Percentiles rank a stretch among this genome's conserved stretches.
Evolutionary conservation across 1,140 invertebrate genomes (phyloP).

Genomic region (Drosophila seguyi): DNA sequence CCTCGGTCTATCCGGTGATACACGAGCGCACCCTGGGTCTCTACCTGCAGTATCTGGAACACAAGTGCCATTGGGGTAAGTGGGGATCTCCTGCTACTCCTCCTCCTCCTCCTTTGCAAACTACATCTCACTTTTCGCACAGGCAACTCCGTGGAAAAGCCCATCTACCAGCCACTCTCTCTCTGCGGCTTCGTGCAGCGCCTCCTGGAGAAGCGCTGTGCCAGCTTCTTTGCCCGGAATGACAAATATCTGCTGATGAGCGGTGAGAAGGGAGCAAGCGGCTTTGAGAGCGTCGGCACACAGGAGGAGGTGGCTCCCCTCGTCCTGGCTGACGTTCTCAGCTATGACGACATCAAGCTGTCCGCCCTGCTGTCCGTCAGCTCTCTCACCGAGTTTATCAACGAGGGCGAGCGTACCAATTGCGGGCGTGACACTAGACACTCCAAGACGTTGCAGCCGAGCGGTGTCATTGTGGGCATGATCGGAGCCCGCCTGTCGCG

Average conservation of each 20-base stretch:
- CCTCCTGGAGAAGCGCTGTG: conserved; percentile 86
- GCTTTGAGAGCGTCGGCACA: conserved; percentile 86
- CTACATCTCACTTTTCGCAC: neutral
- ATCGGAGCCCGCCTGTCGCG: conserved; percentile 86
- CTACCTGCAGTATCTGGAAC: conserved; percentile 75
- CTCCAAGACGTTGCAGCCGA: conserved; percentile 51
- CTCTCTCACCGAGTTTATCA: conserved; percentile 88
- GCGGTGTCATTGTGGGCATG: conserved; percentile 83
- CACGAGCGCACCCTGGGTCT: conserved; percentile 75
- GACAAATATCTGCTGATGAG: conserved; percentile 85
- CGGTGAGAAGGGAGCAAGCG: conserved; percentile 81
- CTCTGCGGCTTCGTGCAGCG: conserved; percentile 86
- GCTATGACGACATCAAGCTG: conserved; percentile 83
- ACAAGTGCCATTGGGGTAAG: conserved; percentile 73
- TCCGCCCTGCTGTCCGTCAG: conserved; percentile 88
- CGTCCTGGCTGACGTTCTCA: conserved; percentile 86
- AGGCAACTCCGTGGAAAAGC: conserved; percentile 67
- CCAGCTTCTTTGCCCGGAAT: conserved; percentile 85
- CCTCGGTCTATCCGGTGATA: conserved; percentile 75
- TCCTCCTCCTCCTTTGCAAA: neutral
- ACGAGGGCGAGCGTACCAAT: conserved; percentile 88
- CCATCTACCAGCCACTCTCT: conserved; percentile 57
- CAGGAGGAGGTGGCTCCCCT: conserved; percentile 71
- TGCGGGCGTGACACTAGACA: conserved; percentile 84
- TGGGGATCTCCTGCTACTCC: neutral